A percentile compares a stretch with the other conserved stretches of the same genome.
Evolutionary conservation across 2,797 vertebrate genomes (phyloP).

Genomic region (Sebastes diploproa): DNA sequence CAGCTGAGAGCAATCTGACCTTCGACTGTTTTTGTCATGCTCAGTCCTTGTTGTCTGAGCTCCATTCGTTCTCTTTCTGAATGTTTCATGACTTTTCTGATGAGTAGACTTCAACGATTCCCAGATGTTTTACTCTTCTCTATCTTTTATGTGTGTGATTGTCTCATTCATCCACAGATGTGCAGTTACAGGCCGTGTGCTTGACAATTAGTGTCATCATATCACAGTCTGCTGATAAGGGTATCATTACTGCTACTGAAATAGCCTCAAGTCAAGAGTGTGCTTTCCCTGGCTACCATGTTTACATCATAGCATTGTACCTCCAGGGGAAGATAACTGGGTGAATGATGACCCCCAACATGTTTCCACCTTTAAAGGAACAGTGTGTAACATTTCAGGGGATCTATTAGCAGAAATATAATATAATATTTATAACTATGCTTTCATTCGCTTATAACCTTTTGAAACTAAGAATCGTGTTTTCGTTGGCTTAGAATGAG

Average conservation of each 20-base stretch:
- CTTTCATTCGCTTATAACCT: too few species aligned
- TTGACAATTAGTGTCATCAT: slow-evolving; percentile 30
- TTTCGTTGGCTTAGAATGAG: too few species aligned
- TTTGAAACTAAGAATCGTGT: too few species aligned
- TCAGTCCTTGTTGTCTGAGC: background rate
- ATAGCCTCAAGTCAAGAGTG: slow-evolving; percentile 17
- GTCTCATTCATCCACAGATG: slow-evolving; percentile 8
- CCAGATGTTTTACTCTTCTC: background rate
- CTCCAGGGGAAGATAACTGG: too few species aligned
- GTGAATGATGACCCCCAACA: too few species aligned
- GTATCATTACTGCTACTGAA: slow-evolving; percentile 36
- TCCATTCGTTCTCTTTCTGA: background rate
- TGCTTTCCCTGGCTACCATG: background rate
- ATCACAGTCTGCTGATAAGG: slow-evolving; percentile 36
- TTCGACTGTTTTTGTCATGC: background rate
- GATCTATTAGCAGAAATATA: too few species aligned
- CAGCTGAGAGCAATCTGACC: slow-evolving; percentile 21
- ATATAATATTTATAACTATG: too few species aligned
- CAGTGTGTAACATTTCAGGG: too few species aligned
- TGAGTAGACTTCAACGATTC: background rate
- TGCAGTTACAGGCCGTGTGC: background rate
- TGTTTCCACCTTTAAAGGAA: too few species aligned
- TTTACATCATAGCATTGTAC: background rate
- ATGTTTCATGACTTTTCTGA: background rate
- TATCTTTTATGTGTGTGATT: background rate